Conservation (phyloP, 2,888 invertebrate genomes). For the Leptopterna dolabrata region DNA sequence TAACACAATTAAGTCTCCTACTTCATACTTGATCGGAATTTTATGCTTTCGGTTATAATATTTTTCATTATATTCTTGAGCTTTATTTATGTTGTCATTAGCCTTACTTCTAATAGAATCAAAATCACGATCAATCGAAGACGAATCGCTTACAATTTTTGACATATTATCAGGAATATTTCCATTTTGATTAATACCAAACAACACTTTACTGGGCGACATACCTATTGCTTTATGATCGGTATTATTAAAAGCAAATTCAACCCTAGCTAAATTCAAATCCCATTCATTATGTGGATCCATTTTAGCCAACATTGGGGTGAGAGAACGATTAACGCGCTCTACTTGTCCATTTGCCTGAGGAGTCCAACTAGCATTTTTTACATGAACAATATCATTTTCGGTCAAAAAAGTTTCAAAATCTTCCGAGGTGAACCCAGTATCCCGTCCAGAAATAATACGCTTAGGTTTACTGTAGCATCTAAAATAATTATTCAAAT, state of each 20-base stretch:
- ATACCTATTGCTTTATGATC: too few relatives aligned
- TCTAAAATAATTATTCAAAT: neutral
- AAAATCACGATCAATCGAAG: neutral
- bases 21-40: too few relatives aligned
- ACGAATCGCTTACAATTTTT: neutral
- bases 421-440: neutral
- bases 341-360: neutral
- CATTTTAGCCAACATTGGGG: conserved; percentile 6
- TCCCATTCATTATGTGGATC: neutral
- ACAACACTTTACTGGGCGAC: neutral
- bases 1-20: too few relatives aligned
- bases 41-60: too few relatives aligned
- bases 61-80: too few relatives aligned
- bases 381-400: neutral
- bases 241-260: too few relatives aligned
- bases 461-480: neutral
- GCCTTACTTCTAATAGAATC: too few relatives aligned
- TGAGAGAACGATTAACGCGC: neutral
- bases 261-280: neutral
- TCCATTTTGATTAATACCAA: conserved; percentile 11
- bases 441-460: neutral
- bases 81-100: too few relatives aligned
- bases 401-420: neutral
- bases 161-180: neutral
- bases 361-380: too few relatives aligned